Evolutionary conservation across 2,888 invertebrate species (phyloP), one percentile per base, ranked within the genome.

Genomic region (Meteorus colon): DNA sequence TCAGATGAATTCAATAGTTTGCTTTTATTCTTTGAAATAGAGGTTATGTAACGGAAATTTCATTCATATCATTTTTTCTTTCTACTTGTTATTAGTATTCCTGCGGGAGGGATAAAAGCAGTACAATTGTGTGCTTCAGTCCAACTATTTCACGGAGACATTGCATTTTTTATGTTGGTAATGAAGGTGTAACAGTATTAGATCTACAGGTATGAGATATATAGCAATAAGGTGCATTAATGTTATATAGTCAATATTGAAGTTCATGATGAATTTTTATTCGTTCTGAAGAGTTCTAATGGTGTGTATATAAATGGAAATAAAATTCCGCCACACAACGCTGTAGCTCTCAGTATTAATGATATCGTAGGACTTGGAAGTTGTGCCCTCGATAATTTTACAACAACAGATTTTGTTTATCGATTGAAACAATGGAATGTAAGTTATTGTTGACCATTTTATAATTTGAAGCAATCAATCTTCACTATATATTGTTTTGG

Each of bases 281-380:
- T 73, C 71, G 67, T 62, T 72, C 51, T 29, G 5, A 83, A 93
- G 93, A 93, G 93, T 84, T 89, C 91, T 4, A 93, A 93, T 90
- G 93, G 93, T 69, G 90, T 92, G 27, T 93, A 86, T 86, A 86
- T 93, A 71, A 93, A 93, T 71, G 86, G 87, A 2, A 83, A 82
- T 4, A 88, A 83, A 83, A 91, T 92, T 80, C 79, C 86, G 16
- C 84, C 89, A 51, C 88, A 89, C 62, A 82, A 82, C 24, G 89
- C 90, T 66, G 85, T 89, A 74, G 77, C 82, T 62, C 79, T 93
- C 24, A 83, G 85, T 68, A 86, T 91, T 65, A 88, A 88, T 62
- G 92, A 93, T 86, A 80, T 91, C 19, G 90, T 93, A 82, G 92
- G 92, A 5, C 89, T 93, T 81, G 93, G 93, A 10, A 84, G 82